A percentile compares a stretch with the other conserved stretches of the same genome.
These are phyloP conservation scores for Andinoacara biseriatus DNA, from an alignment of 2,113 vertebrate genomes.

Conservation along the genomic window DNA sequence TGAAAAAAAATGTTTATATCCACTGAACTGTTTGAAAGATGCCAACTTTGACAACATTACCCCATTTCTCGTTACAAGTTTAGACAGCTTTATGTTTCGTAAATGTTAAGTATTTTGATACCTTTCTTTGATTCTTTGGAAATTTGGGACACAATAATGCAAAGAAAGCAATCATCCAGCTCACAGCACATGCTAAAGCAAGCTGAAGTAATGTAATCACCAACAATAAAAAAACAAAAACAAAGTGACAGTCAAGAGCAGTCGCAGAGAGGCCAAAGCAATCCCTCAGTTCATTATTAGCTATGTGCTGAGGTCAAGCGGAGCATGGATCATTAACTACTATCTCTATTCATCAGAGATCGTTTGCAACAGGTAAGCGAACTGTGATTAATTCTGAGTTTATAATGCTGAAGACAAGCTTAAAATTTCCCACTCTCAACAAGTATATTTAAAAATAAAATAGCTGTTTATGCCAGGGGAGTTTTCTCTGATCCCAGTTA, in stretches of 20 bases:
- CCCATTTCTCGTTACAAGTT: slow-evolving; percentile 29
- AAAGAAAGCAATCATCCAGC: neutral
- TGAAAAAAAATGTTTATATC: slow-evolving; percentile 36
- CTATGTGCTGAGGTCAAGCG: slow-evolving; percentile 29
- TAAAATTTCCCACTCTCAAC: neutral
- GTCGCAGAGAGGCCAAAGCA: slow-evolving; percentile 20
- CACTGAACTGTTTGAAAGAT: slow-evolving; percentile 30
- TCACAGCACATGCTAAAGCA: slow-evolving; percentile 28
- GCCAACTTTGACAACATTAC: slow-evolving; percentile 23
- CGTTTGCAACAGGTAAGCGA: slow-evolving; percentile 9
- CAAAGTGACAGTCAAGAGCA: slow-evolving; percentile 24
- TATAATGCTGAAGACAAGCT: neutral
- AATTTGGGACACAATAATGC: neutral
- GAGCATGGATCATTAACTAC: slow-evolving; percentile 4
- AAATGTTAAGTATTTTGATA: neutral
- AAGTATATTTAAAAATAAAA: neutral
- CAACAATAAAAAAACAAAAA: slow-evolving; percentile 29
- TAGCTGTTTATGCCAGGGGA: neutral
- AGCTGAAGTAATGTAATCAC: slow-evolving; percentile 38
- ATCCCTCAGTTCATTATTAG: slow-evolving; percentile 38
- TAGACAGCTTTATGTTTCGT: neutral
- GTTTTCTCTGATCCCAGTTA: neutral
- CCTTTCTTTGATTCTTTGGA: neutral
- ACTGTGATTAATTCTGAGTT: neutral
- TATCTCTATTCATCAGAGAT: slow-evolving; percentile 12